These are phyloP conservation scores for Glyptemys insculpta DNA, from an alignment of 2,797 vertebrate genomes.

Conservation along the genomic window DNA sequence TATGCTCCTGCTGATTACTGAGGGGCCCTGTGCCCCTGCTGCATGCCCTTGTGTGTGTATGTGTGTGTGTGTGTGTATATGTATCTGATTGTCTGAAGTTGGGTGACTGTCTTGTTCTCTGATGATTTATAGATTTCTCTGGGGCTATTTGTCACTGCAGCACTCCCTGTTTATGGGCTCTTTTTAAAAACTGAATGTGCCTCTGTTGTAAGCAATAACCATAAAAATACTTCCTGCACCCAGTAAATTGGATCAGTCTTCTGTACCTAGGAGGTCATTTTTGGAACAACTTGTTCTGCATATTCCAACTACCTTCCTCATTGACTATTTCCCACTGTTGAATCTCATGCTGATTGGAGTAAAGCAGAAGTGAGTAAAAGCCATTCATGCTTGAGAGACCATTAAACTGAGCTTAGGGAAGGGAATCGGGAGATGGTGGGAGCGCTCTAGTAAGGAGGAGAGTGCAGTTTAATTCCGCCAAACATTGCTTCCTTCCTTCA, in stretches of 20 bases:
- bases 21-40: no score
- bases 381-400: background rate
- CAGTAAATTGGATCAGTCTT: background rate
- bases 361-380: background rate
- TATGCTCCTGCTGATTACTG: no score
- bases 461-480: background rate
- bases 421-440: background rate
- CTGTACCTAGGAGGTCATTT: background rate
- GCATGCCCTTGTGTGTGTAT: background rate
- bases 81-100: background rate
- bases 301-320: background rate
- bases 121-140: background rate
- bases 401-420: background rate
- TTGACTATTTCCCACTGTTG: background rate
- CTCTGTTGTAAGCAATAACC: background rate
- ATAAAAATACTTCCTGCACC: background rate
- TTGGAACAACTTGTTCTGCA: background rate
- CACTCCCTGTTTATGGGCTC: no score
- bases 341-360: background rate
- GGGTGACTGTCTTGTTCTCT: background rate
- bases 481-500: background rate
- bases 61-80: no score
- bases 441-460: background rate
- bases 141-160: background rate
- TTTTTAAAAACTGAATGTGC: background rate